phyloP scores from a whole-genome alignment of 2,113 vertebrate genomes.

The Athene cunicularia region DNA sequence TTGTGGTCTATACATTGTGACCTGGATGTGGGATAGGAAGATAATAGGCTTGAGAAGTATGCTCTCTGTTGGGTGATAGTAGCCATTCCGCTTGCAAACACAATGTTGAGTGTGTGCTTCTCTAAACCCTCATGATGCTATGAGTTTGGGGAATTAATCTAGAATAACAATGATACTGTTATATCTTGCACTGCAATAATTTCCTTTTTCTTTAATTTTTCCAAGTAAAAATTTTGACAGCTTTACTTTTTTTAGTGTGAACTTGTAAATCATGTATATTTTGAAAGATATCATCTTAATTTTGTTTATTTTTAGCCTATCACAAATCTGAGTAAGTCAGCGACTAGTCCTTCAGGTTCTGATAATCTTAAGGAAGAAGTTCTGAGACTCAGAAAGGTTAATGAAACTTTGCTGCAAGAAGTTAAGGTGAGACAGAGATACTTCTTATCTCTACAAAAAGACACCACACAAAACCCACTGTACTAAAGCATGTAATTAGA shows the following conservation, averaged over 20 bases:
- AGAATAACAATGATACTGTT: not conserved
- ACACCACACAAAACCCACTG: accelerated
- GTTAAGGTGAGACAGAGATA: slow-evolving; percentile 77
- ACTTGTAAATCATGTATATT: not conserved
- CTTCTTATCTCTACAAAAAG: not conserved
- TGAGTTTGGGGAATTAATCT: not conserved
- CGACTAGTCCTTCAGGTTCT: not conserved
- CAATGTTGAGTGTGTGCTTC: not conserved
- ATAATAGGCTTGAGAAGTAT: not conserved
- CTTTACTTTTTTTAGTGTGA: not conserved
- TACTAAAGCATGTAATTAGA: not conserved
- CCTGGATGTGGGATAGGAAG: not conserved
- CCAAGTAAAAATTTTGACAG: not conserved
- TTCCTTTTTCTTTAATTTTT: not conserved
- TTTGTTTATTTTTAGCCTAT: slow-evolving; percentile 67
- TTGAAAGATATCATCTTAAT: not conserved
- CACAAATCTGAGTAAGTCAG: slow-evolving; percentile 35
- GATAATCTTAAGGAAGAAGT: slow-evolving; percentile 77
- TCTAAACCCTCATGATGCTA: not conserved
- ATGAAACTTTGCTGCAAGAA: slow-evolving; percentile 78
- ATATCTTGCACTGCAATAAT: not conserved
- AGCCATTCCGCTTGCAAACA: not conserved
- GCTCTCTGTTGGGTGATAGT: not conserved
- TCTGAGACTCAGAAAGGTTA: slow-evolving; percentile 78
- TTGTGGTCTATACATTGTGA: not conserved